Evolutionary conservation across 2,797 vertebrate species (phyloP).

Genomic region (Clangula hyemalis): DNA sequence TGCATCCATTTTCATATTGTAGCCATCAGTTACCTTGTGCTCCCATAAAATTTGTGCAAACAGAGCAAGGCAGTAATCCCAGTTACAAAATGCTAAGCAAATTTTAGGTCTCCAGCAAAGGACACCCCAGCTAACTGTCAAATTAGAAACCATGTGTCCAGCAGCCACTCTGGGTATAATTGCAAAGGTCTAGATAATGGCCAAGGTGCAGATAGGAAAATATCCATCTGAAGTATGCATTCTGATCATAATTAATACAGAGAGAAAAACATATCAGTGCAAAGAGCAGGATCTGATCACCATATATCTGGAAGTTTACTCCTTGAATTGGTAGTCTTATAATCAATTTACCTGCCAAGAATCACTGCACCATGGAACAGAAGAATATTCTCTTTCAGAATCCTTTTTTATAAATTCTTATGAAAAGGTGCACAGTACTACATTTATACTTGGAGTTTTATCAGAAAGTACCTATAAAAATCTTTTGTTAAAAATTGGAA

Average conservation of each 20-base stretch:
- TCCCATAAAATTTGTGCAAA: not conserved
- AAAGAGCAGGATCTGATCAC: not conserved
- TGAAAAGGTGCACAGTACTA: not conserved
- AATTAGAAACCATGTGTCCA: not conserved
- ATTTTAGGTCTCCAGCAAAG: not conserved
- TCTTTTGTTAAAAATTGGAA: not conserved
- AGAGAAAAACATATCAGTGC: not conserved
- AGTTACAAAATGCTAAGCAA: not conserved
- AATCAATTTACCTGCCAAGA: not conserved
- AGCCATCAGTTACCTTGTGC: not conserved
- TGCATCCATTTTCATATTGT: not conserved
- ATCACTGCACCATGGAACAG: not conserved
- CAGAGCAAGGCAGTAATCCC: not conserved
- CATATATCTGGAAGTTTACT: not conserved
- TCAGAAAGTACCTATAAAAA: not conserved
- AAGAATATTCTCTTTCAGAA: not conserved
- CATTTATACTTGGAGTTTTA: not conserved
- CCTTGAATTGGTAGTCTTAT: not conserved
- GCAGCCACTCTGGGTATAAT: not conserved
- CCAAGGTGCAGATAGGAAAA: not conserved
- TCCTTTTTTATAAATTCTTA: not conserved
- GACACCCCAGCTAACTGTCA: not conserved
- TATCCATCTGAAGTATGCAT: not conserved
- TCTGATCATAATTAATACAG: not conserved
- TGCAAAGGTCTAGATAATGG: not conserved